Conservation (phyloP, 2,888 invertebrate genomes). For the Troides oblongomaculatus region DNA sequence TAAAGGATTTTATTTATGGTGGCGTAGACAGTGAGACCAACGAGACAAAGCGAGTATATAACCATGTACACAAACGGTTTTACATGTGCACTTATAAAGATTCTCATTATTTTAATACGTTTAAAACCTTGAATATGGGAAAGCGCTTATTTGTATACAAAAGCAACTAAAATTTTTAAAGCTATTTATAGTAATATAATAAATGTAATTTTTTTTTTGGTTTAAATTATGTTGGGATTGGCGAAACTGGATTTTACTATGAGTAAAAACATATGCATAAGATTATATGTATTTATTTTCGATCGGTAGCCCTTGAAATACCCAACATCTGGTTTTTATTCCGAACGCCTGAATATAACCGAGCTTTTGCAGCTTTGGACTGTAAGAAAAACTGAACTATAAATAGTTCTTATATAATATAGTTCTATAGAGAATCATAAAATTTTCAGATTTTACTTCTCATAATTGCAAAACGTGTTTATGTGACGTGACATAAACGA, state of each 20-base stretch:
- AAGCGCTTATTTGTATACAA: neutral
- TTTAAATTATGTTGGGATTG: neutral
- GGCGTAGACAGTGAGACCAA: neutral
- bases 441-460: neutral
- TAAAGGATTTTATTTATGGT: neutral
- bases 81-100: constrained; percentile 9
- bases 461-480: neutral
- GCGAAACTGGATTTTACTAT: neutral
- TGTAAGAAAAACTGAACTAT: constrained; percentile 5
- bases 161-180: neutral
- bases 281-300: constrained; percentile 31
- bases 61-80: neutral
- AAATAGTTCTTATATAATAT: too few relatives aligned
- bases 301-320: constrained; percentile 38
- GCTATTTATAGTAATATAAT: neutral
- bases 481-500: neutral
- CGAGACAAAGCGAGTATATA: neutral
- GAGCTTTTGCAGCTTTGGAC: neutral
- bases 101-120: constrained; percentile 4
- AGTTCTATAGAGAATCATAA: neutral
- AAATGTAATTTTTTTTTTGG: neutral
- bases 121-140: neutral
- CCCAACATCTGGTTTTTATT: constrained; percentile 39
- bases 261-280: constrained; percentile 8
- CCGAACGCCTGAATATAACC: constrained; percentile 30